A percentile compares a stretch with the other conserved stretches of the same genome.
Evolutionary conservation across 2,888 invertebrate species (phyloP).

Genomic region (Eupithecia subumbrata): DNA sequence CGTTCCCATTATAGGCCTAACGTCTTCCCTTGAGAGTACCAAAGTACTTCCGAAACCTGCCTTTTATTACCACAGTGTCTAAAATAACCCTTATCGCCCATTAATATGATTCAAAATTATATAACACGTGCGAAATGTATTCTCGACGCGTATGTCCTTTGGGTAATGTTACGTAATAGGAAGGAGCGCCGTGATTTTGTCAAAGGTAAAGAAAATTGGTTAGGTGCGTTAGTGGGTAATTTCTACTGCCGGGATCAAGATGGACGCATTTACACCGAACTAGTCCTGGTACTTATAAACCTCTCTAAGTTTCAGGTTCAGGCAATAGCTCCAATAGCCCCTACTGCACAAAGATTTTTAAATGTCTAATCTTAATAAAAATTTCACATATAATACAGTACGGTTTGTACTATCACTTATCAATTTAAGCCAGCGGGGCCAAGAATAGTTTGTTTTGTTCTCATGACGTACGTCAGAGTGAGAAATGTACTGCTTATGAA

Average conservation of each 20-base stretch:
- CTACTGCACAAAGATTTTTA: too few species aligned
- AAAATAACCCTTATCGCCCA: conserved; percentile 71
- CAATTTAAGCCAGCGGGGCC: too few species aligned
- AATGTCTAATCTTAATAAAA: too few species aligned
- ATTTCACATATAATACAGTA: too few species aligned
- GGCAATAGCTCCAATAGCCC: too few species aligned
- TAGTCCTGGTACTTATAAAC: not conserved
- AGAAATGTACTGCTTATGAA: too few species aligned
- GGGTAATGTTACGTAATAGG: conserved; percentile 83
- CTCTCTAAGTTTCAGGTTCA: not conserved
- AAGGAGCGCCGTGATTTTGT: conserved; percentile 78
- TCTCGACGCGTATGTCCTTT: conserved; percentile 78
- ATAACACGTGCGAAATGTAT: conserved; percentile 61
- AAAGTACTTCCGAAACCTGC: conserved; percentile 60
- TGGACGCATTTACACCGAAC: conserved; percentile 9
- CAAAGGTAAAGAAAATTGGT: conserved; percentile 84
- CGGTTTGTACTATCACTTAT: too few species aligned
- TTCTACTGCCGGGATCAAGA: conserved; percentile 60
- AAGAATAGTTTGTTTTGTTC: too few species aligned
- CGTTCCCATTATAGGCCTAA: conserved; percentile 70
- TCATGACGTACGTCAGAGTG: too few species aligned
- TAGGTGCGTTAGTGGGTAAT: conserved; percentile 76
- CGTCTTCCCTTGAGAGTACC: conserved; percentile 63
- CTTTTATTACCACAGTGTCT: conserved; percentile 55
- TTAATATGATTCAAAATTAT: conserved; percentile 70